phyloP scores from a whole-genome alignment of 2,888 invertebrate genomes.

The Amblyteles armatorius region DNA sequence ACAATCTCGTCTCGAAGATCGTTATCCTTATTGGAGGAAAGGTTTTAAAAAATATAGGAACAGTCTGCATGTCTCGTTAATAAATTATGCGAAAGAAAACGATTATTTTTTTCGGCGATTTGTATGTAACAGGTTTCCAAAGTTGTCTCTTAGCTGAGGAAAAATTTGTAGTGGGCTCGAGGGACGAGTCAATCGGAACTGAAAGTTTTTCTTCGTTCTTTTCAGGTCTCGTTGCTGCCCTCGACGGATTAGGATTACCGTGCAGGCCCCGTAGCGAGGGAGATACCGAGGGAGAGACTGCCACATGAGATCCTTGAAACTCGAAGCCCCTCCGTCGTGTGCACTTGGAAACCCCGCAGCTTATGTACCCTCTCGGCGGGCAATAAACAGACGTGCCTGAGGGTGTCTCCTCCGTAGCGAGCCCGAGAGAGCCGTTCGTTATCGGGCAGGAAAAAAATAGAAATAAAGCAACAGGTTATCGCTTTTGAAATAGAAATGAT shows the following conservation, averaged over 20 bases:
- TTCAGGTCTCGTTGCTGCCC: background rate
- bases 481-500: background rate
- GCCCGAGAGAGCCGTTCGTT: constrained; percentile 17
- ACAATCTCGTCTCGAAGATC: too few species aligned
- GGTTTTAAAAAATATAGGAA: background rate
- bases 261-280: constrained; percentile 8
- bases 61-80: background rate
- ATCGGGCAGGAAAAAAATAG: background rate
- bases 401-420: background rate
- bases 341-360: constrained; percentile 42
- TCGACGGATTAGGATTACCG: constrained; percentile 35
- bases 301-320: constrained; percentile 53
- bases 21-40: too few species aligned
- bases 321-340: constrained; percentile 43
- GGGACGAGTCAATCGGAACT: background rate
- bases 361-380: background rate
- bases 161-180: background rate
- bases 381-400: constrained; percentile 1
- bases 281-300: constrained; percentile 2
- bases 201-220: background rate
- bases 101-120: background rate
- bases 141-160: background rate
- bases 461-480: background rate
- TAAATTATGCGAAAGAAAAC: too few species aligned
- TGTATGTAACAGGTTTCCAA: background rate